A percentile compares a stretch with the other conserved stretches of the same genome.
Conservation (phyloP, 1,140 invertebrate genomes). For the Pseudomyrmex cubaensis region DNA sequence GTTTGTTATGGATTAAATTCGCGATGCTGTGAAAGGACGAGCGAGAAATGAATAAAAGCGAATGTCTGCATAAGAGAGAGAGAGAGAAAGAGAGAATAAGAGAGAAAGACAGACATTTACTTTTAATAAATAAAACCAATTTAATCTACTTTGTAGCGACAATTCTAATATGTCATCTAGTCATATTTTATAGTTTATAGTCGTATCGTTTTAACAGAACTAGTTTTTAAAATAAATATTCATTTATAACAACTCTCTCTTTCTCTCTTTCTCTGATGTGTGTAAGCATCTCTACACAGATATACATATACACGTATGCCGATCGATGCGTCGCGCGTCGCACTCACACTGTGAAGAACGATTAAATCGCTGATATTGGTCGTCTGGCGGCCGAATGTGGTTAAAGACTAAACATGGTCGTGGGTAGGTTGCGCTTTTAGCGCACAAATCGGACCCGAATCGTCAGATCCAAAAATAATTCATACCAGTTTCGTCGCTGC, state of each 20-base stretch:
- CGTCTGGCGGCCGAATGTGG: not conserved
- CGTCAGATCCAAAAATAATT: conserved; percentile 28
- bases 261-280: not conserved
- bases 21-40: not conserved
- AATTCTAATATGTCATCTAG: not conserved
- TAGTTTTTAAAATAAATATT: not conserved
- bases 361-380: conserved; percentile 23
- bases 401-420: conserved; percentile 34
- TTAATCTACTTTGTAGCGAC: not conserved
- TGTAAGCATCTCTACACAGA: not conserved
- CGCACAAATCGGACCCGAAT: conserved; percentile 18
- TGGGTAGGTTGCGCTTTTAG: conserved; percentile 24
- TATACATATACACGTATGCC: not conserved
- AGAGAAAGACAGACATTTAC: no score
- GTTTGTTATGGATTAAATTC: conserved; percentile 3
- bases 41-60: no score
- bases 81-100: no score
- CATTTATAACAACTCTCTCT: not conserved
- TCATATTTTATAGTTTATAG: not conserved
- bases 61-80: no score
- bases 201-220: not conserved
- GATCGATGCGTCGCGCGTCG: not conserved
- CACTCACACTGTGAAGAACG: not conserved
- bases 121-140: no score
- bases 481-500: conserved; percentile 13